Base-by-base conservation (phyloP, 1,140 invertebrate genomes). In the Chymomyza costata region DNA sequence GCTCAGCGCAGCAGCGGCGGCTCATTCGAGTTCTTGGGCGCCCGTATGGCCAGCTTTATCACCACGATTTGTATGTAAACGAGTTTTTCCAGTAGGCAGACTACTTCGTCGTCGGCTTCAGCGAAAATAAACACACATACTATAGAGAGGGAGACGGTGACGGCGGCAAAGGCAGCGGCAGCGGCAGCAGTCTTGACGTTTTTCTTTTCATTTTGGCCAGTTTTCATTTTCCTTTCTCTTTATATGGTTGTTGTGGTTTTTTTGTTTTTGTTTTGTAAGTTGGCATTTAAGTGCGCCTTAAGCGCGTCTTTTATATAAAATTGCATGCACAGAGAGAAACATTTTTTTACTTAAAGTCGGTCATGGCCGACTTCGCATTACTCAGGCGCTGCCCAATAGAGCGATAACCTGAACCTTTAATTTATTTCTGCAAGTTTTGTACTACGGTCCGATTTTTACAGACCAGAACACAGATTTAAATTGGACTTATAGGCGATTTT, bases 31-130 rank as follows among this genome's bases (percentile, higher is more conserved):
- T 82, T 84, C 68, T 84, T 84, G 73, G 82, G 82, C 76, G 69
- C 82, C 59, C 82, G 82, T 60, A 84, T 84, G 82, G 82, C 82
- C 76, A 84, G 70, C 82, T 84, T 84, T 83, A 84, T 84, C 65
- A 84, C 82, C 62, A 83, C 82, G 61, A 82, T 84, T 84, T 82
- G 82, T 84, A 84, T 84, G 82, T 84, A 84, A 84, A 82, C 80
- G 80, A 83, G 80, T 83, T 83, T 83, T 83, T 83, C 80, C 59
- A 83, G 73, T 83, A 38, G 16, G 13, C 8, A 34, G 8, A 3
- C n/a, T n/a, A n/a, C n/a, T n/a, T n/a, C n/a, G n/a, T n/a, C n/a
- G n/a, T n/a, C n/a, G 10, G 10, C 25, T 6, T 10, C 5, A 28
- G 10, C 5, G 10, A 28, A 34, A 34, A 34, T n/a, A 34, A 34